Percentiles rank a stretch among this genome's conserved stretches.
Evolutionary conservation across 2,888 invertebrate species (phyloP).

Genomic region (Listrodromus nycthemerus): DNA sequence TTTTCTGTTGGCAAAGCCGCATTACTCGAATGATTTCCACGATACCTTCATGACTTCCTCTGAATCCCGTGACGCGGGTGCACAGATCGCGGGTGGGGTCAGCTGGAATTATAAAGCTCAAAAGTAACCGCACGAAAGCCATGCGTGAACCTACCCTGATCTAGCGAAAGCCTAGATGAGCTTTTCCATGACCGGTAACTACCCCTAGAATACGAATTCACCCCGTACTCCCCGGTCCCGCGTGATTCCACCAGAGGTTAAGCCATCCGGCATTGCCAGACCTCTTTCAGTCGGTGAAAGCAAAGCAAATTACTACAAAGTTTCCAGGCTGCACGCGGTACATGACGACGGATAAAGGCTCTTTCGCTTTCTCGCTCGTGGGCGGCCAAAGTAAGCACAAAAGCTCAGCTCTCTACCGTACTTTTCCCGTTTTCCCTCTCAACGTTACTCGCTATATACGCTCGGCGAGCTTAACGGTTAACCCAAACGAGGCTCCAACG

Average conservation of each 20-base stretch:
- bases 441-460: constrained; percentile 5
- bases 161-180: constrained; percentile 57
- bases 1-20: background rate
- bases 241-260: constrained; percentile 9
- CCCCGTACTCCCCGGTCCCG: too few relatives aligned
- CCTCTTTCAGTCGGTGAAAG: constrained; percentile 72
- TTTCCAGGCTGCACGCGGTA: constrained; percentile 62
- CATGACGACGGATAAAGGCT: constrained; percentile 70
- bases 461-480: constrained; percentile 55
- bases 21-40: constrained; percentile 7
- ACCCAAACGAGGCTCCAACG: constrained; percentile 43
- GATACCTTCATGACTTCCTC: background rate
- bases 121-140: constrained; percentile 64
- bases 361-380: constrained; percentile 51
- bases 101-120: constrained; percentile 38
- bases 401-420: constrained; percentile 53
- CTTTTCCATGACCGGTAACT: constrained; percentile 52
- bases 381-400: constrained; percentile 53
- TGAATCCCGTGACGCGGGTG: background rate
- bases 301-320: constrained; percentile 74
- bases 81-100: constrained; percentile 15
- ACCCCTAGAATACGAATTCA: constrained; percentile 5
- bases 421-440: constrained; percentile 33
- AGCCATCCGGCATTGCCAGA: constrained; percentile 49
- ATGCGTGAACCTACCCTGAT: constrained; percentile 46